phyloP scores from a whole-genome alignment of 2,888 invertebrate species.

The Anthoptus insignis region DNA sequence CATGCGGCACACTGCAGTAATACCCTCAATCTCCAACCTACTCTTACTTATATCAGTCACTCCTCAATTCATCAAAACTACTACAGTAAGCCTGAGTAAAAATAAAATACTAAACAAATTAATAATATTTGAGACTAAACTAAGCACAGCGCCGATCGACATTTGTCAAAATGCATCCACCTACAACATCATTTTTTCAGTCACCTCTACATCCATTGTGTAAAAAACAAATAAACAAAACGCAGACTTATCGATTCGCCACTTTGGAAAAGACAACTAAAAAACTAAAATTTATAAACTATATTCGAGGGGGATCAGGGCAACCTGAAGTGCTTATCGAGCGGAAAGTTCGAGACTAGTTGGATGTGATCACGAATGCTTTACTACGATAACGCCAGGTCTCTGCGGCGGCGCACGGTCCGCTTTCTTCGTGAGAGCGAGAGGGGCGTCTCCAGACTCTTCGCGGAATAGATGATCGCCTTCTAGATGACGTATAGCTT shows the following conservation, averaged over 20 bases:
- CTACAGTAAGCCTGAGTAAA: constrained; percentile 63
- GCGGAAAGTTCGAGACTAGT: constrained; percentile 60
- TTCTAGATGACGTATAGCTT: constrained; percentile 99
- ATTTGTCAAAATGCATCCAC: constrained; percentile 68
- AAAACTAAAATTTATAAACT: constrained; percentile 80
- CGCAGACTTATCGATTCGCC: constrained; percentile 84
- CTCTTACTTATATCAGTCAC: constrained; percentile 78
- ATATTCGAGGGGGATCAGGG: constrained; percentile 82
- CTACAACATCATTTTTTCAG: constrained; percentile 63
- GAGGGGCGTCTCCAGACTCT: constrained; percentile 87
- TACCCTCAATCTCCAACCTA: constrained; percentile 59
- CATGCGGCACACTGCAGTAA: constrained; percentile 71
- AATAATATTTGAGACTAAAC: constrained; percentile 82
- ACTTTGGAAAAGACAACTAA: constrained; percentile 83
- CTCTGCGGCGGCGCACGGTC: constrained; percentile 88
- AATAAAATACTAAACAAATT: constrained; percentile 63
- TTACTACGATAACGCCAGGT: constrained; percentile 97
- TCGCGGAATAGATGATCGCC: constrained; percentile 98
- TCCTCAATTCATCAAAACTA: constrained; percentile 64
- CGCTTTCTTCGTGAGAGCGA: constrained; percentile 86
- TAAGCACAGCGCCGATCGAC: constrained; percentile 78
- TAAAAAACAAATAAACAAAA: constrained; percentile 74
- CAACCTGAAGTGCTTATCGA: constrained; percentile 66
- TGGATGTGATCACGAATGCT: constrained; percentile 91
- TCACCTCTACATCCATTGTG: constrained; percentile 67